Evolutionary conservation across 2,113 vertebrate species (phyloP).

Genomic region (Fukomys damarensis): DNA sequence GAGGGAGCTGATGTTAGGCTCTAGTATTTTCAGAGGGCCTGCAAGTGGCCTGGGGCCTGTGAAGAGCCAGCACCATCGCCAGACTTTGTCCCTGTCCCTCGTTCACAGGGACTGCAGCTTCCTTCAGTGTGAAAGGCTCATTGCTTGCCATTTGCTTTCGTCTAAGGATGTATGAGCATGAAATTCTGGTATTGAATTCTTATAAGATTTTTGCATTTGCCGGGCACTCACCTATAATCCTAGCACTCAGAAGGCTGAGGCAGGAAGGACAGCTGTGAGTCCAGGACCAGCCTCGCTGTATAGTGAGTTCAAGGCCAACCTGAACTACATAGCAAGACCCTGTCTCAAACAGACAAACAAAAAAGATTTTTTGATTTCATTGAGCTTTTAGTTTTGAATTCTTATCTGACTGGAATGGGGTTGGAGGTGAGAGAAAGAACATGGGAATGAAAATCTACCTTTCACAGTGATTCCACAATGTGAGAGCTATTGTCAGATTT

Average conservation of each 20-base stretch:
- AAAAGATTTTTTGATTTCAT: not conserved
- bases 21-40: not conserved
- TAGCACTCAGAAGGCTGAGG: not conserved
- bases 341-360: not conserved
- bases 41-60: not conserved
- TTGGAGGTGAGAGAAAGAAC: not conserved
- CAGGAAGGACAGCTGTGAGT: not conserved
- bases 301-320: not conserved
- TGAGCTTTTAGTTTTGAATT: not conserved
- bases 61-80: accelerated
- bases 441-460: not conserved
- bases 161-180: not conserved
- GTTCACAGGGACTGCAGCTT: not conserved
- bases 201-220: not conserved
- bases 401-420: not conserved
- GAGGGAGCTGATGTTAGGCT: not conserved
- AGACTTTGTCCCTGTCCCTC: too few species aligned
- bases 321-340: not conserved
- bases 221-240: not conserved
- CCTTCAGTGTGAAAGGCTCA: not conserved
- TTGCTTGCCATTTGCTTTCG: not conserved
- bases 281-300: not conserved
- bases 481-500: not conserved
- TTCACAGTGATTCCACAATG: not conserved
- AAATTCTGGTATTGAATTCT: not conserved